phyloP scores from a whole-genome alignment of 2,888 invertebrate species.

The Caenorhabditis wallacei region DNA sequence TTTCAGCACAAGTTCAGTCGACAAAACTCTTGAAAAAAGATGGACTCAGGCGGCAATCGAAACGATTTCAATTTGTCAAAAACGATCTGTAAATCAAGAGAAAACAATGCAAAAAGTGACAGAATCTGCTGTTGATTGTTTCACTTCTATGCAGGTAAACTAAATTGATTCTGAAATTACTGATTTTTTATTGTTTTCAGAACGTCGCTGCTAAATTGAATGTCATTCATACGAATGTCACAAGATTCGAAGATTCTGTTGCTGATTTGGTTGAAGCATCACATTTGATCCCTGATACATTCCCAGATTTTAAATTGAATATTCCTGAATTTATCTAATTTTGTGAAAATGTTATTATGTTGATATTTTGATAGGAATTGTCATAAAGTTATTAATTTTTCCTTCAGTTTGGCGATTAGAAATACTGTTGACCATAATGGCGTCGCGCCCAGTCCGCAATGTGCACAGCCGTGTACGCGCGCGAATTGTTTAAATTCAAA shows the following conservation, averaged over 20 bases:
- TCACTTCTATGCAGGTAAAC: conserved; percentile 49
- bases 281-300: conserved; percentile 35
- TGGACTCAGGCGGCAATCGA: conserved; percentile 43
- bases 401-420: no score
- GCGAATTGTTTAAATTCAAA: conserved; percentile 53
- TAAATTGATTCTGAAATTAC: not conserved
- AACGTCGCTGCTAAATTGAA: conserved; percentile 54
- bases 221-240: conserved; percentile 37
- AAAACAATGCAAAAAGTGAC: conserved; percentile 52
- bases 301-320: conserved; percentile 5
- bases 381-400: no score
- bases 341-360: not conserved
- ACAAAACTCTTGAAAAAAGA: conserved; percentile 30
- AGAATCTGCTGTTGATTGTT: conserved; percentile 44
- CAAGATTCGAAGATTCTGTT: conserved; percentile 57
- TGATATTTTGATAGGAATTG: no score
- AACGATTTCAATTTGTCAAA: conserved; percentile 5
- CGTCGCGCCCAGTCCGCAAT: conserved; percentile 44
- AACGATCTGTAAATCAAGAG: conserved; percentile 30
- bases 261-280: conserved; percentile 56
- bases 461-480: conserved; percentile 36
- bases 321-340: conserved; percentile 46
- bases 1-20: conserved; percentile 17
- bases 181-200: conserved; percentile 24
- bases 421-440: conserved; percentile 11